Evolutionary conservation across 2,888 invertebrate species (phyloP).

Genomic region (Thymelicus sylvestris): DNA sequence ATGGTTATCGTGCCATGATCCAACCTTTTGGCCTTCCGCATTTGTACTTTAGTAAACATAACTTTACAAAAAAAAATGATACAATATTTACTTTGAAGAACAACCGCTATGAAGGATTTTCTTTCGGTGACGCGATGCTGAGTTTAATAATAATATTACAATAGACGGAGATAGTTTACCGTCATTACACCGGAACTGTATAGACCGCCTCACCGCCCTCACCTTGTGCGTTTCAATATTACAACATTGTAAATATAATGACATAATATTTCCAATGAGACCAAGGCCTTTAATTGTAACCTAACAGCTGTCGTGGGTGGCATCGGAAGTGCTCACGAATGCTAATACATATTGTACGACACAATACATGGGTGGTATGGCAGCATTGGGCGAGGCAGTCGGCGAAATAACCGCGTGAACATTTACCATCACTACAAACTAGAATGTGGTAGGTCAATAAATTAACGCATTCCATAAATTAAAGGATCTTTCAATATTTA

Average conservation of each 20-base stretch:
- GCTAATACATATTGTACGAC: slow-evolving; percentile 18
- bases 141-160: too few species aligned
- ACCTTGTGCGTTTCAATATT: neutral
- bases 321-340: slow-evolving; percentile 13
- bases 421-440: slow-evolving; percentile 8
- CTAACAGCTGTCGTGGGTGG: slow-evolving; percentile 5
- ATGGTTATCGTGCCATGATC: too few species aligned
- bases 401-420: slow-evolving; percentile 9
- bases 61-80: too few species aligned
- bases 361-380: slow-evolving; percentile 3
- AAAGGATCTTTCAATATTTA: too few species aligned
- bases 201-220: neutral
- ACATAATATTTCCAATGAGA: neutral
- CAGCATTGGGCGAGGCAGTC: slow-evolving; percentile 23
- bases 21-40: too few species aligned
- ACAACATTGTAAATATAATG: neutral
- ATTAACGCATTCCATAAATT: too few species aligned
- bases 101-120: too few species aligned
- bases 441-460: too few species aligned
- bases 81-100: too few species aligned
- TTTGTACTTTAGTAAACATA: too few species aligned
- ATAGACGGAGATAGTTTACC: neutral
- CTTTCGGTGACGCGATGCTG: too few species aligned
- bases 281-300: slow-evolving; percentile 3
- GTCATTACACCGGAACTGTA: neutral